phyloP scores from a whole-genome alignment of 2,888 invertebrate genomes.

The Drosophila mettleri region DNA sequence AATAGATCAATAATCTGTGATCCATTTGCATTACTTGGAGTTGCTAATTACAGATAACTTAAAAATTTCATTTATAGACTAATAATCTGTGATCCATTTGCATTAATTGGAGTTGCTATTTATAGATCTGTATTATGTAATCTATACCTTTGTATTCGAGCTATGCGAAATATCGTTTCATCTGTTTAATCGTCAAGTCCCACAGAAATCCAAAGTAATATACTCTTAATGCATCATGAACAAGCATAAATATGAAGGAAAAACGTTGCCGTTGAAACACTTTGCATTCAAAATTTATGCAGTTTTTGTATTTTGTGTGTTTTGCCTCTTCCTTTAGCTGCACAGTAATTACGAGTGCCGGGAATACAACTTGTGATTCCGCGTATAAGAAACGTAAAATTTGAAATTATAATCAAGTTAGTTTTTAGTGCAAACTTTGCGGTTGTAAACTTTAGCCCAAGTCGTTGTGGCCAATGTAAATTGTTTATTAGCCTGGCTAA shows the following conservation, averaged over 20 bases:
- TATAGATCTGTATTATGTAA: no score
- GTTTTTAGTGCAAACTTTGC: slow-evolving; percentile 33
- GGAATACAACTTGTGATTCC: slow-evolving; percentile 46
- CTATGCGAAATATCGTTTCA: no score
- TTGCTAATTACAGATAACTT: no score
- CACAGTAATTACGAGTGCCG: slow-evolving; percentile 57
- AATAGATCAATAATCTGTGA: background rate
- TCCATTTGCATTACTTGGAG: background rate
- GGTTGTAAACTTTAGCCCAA: slow-evolving; percentile 33
- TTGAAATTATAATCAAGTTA: slow-evolving; percentile 74
- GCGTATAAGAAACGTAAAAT: slow-evolving; percentile 59
- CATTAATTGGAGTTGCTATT: no score
- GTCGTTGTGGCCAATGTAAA: slow-evolving; percentile 48
- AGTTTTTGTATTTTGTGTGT: slow-evolving; percentile 42
- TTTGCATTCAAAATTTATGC: slow-evolving; percentile 74
- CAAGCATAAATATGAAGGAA: background rate
- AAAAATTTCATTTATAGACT: no score
- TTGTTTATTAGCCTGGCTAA: slow-evolving; percentile 58
- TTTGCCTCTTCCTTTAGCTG: slow-evolving; percentile 15
- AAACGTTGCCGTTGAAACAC: slow-evolving; percentile 26
- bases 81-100: no score
- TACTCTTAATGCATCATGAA: background rate
- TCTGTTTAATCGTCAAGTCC: no score
- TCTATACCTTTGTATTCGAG: no score
- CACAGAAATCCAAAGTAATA: background rate